Evolutionary conservation across 1,140 invertebrate genomes (phyloP).

Genomic region (Drosophila dunni): DNA sequence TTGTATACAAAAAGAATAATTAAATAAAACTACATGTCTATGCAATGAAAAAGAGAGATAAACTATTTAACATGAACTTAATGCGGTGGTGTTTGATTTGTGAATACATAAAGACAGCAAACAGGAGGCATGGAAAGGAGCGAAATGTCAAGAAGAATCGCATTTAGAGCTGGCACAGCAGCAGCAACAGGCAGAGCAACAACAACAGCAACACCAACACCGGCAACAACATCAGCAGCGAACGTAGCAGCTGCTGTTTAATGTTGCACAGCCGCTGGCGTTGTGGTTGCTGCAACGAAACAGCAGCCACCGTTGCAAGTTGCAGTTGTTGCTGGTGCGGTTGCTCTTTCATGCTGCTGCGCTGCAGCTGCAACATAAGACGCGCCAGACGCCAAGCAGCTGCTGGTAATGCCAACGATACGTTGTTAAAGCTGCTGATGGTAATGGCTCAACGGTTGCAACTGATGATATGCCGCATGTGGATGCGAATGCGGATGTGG

Average conservation of each 20-base stretch:
- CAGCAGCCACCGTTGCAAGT: constrained; percentile 5
- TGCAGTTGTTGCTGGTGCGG: too few species aligned
- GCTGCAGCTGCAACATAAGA: constrained; percentile 39
- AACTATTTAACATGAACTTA: constrained; percentile 64
- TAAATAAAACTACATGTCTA: constrained; percentile 18
- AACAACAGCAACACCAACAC: constrained; percentile 19
- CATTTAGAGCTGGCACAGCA: not conserved
- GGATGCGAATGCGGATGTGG: constrained; percentile 46
- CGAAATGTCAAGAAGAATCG: constrained; percentile 5
- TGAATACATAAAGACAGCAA: not conserved
- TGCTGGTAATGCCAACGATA: constrained; percentile 39
- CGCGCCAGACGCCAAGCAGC: constrained; percentile 47
- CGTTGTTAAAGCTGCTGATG: constrained; percentile 84
- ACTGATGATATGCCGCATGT: constrained; percentile 52
- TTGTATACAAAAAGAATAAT: constrained; percentile 35
- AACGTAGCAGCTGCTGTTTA: not conserved
- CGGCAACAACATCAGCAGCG: constrained; percentile 44
- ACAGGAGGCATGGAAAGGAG: not conserved
- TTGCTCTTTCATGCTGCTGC: constrained; percentile 13
- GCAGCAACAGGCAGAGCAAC: not conserved
- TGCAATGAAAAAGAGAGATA: constrained; percentile 29
- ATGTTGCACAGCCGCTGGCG: not conserved
- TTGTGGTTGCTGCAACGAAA: not conserved
- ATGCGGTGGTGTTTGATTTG: constrained; percentile 58
- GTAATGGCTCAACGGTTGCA: constrained; percentile 73